Evolutionary conservation across 2,113 vertebrate species (phyloP), one percentile per base, ranked within the genome.

Genomic region (Podarcis cretensis): DNA sequence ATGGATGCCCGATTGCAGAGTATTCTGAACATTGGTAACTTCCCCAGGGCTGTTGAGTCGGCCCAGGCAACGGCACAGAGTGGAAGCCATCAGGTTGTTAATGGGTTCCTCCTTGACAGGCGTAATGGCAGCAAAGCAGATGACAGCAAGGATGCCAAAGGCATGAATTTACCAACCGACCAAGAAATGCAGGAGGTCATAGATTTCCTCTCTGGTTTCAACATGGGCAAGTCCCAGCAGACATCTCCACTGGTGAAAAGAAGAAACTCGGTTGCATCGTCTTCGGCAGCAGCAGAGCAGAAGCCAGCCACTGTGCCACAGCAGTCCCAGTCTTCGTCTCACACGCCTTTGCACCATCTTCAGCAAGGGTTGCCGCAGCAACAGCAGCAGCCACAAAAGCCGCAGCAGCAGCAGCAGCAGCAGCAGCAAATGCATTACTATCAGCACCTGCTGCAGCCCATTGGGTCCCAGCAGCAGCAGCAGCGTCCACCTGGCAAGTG

Each of bases 101-200:
- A 99, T 4, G 98, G 98, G 4, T 97, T 96, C 7, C 95, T 97
- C 0, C 48, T 95, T n/a, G 96, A 97, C 37, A 96, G 96, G 32
- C 84, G 37, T 30, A 97, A 97, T 74, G 94, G 87, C 87, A 93
- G 97, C 90, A 97, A 95, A 57, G 40, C 69, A 0, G 97, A 97
- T 5, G 97, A 97, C 0, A 69, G 92, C 91, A 97, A 96, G 40
- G 98, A 99, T 0, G 98, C 99, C 90, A 99, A 99, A 97, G 98
- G 98, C 83, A 99, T 99, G 98, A 99, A 99, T 95, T 94, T 99
- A 91, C 99, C 99, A 37, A 99, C 98, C 0, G 99, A 99, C 96
- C 99, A 99, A 95, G 99, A 99, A 96, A 99, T 99, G 99, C 99
- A 99, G 95, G 99, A 99, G 76, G 99, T 99, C 89, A 99, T 99